phyloP scores from a whole-genome alignment of 1,140 invertebrate species.

The Drosophila elegans region DNA sequence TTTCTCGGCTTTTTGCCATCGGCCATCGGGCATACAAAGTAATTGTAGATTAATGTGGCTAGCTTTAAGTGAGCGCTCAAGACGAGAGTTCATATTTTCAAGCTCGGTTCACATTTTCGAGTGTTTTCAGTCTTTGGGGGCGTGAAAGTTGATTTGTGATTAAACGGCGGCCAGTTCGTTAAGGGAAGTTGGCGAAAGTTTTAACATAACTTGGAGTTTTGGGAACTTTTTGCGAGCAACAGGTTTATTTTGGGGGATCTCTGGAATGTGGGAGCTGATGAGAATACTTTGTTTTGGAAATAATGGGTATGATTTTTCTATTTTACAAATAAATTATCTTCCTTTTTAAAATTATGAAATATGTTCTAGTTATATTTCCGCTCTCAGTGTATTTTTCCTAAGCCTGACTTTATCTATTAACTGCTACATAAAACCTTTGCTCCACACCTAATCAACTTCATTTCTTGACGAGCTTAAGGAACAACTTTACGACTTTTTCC shows the following conservation, averaged over 20 bases:
- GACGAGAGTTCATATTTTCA: constrained; percentile 55
- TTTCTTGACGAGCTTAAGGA: constrained; percentile 5
- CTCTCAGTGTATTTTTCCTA: not conserved
- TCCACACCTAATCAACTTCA: not conserved
- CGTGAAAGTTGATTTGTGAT: constrained; percentile 53
- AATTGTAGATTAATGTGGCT: constrained; percentile 65
- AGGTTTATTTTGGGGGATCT: constrained; percentile 8
- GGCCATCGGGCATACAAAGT: constrained; percentile 46
- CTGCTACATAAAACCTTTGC: not conserved
- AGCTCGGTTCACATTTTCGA: constrained; percentile 8
- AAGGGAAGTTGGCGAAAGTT: constrained; percentile 52
- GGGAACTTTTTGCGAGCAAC: constrained; percentile 27
- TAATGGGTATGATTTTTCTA: not conserved
- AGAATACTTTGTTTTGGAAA: not conserved
- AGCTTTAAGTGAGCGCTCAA: constrained; percentile 46
- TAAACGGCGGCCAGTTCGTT: constrained; percentile 33
- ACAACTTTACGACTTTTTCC: constrained; percentile 5
- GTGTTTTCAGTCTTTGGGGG: constrained; percentile 28
- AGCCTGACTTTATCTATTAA: not conserved
- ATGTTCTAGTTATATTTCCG: not conserved
- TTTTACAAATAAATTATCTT: no score
- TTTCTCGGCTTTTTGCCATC: constrained; percentile 35
- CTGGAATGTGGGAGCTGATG: constrained; percentile 1
- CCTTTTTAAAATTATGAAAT: no score
- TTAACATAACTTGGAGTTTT: constrained; percentile 15